Evolutionary conservation across 2,797 vertebrate genomes (phyloP).

Genomic region (Onychomys torridus): DNA sequence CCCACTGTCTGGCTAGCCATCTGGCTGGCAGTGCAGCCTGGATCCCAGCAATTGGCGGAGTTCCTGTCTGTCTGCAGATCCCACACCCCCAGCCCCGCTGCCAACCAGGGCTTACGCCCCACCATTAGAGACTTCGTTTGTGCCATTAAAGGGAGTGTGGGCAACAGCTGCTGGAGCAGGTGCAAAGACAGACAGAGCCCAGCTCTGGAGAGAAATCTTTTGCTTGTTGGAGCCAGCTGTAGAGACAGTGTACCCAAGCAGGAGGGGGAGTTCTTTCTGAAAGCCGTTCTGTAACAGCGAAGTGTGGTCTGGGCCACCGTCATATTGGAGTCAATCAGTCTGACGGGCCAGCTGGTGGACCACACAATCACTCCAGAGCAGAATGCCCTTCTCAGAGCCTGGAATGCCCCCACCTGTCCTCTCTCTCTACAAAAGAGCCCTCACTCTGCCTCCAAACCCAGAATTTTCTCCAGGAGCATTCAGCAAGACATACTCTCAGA

Average conservation of each 20-base stretch:
- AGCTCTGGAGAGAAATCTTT: slow-evolving; percentile 73
- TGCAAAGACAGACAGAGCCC: slow-evolving; percentile 78
- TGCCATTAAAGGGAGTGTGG: slow-evolving; percentile 67
- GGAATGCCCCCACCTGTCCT: slow-evolving; percentile 53
- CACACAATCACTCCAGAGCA: background rate
- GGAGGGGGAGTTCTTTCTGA: slow-evolving; percentile 30
- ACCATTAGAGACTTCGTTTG: slow-evolving; percentile 77
- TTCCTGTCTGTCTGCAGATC: slow-evolving; percentile 70
- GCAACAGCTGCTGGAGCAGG: slow-evolving; percentile 82
- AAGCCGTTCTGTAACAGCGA: no score
- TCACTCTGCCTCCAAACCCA: background rate
- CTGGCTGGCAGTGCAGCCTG: slow-evolving; percentile 59
- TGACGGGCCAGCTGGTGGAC: slow-evolving; percentile 64
- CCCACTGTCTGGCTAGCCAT: slow-evolving; percentile 8
- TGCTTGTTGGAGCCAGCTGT: slow-evolving; percentile 73
- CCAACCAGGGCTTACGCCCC: slow-evolving; percentile 65
- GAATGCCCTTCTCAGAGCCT: background rate
- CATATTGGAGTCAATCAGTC: slow-evolving; percentile 4
- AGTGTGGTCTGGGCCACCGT: slow-evolving; percentile 35
- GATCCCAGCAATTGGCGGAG: slow-evolving; percentile 40
- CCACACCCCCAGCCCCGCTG: slow-evolving; percentile 64
- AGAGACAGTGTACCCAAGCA: slow-evolving; percentile 28
- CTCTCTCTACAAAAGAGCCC: slow-evolving; percentile 19
- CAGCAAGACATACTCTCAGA: background rate
- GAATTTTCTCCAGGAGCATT: background rate